Evolutionary conservation across 2,113 vertebrate genomes (phyloP), one percentile per base, ranked within the genome.

Genomic region (Tetrax tetrax): DNA sequence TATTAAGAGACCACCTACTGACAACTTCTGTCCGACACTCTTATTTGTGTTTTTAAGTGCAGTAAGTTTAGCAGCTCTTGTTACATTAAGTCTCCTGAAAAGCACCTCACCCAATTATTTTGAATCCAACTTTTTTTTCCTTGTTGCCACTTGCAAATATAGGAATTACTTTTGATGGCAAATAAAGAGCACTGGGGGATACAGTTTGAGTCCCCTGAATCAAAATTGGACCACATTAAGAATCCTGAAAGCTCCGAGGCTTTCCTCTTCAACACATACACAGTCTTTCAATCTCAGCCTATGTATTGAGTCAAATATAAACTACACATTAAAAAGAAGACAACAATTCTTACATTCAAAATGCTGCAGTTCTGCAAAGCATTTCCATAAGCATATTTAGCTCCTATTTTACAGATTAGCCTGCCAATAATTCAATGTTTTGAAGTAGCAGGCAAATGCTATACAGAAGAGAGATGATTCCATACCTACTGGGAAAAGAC

Each of bases 81-180:
- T 81, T 96, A 92, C 74, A 95, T 95, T 96, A 95, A 89, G 82
- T 97, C 89, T 89, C 68, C 43, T 87, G 75, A 87, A 98, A 97
- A 88, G 80, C 31, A 92, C 63, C 69, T 90, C 79, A 81, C 22
- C 53, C 90, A 90, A 95, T 93, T 95, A 78, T 96, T 97, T 90
- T 82, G 84, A 96, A 82, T 28, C 65, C 69, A 72, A 74, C 41
- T 84, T 93, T 89, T 87, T 89, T 77, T 80, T 83, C 43, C 84
- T 92, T 96, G 70, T 95, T 96, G 90, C 80, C 85, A 85, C 89
- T 97, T 95, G 92, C 94, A 97, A 95, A 97, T 96, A 11, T 41
- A 95, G 92, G 81, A 96, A 81, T 81, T 89, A 85, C 56, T 96
- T 97, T 96, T 94, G 78, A 87, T 87, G 90, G 72, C 54, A 87